Conservation (phyloP, 2,888 invertebrate species). For the Bombylius discolor region DNA sequence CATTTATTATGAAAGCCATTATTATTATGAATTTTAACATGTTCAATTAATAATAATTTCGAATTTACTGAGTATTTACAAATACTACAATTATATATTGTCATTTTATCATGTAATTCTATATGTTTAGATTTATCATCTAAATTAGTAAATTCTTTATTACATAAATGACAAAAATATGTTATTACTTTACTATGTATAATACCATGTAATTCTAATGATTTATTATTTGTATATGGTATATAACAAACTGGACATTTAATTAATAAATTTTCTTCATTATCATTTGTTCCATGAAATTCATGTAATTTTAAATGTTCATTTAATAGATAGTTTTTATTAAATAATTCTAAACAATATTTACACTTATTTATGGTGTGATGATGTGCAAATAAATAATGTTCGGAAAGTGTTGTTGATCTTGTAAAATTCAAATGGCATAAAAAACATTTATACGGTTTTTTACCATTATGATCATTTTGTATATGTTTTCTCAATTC, state of each 20-base stretch:
- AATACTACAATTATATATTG: slow-evolving; percentile 7
- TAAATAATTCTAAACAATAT: slow-evolving; percentile 39
- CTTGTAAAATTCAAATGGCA: slow-evolving; percentile 40
- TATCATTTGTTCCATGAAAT: background rate
- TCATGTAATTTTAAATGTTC: slow-evolving; percentile 33
- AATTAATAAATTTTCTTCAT: background rate
- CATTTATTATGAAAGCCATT: background rate
- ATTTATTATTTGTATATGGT: slow-evolving; percentile 3
- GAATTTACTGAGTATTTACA: slow-evolving; percentile 10
- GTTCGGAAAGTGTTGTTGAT: slow-evolving; percentile 41
- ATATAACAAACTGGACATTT: slow-evolving; percentile 8
- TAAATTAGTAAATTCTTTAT: slow-evolving; percentile 9
- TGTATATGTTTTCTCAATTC: slow-evolving; percentile 6
- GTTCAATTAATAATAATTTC: slow-evolving; percentile 7
- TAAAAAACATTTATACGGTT: slow-evolving; percentile 36
- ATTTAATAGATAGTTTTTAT: slow-evolving; percentile 37
- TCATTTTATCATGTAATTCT: slow-evolving; percentile 11
- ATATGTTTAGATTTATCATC: slow-evolving; percentile 9
- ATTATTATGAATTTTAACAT: slow-evolving; percentile 10
- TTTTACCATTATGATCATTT: slow-evolving; percentile 9
- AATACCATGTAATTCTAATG: slow-evolving; percentile 4
- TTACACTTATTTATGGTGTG: slow-evolving; percentile 29
- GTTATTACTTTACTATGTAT: slow-evolving; percentile 9
- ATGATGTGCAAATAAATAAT: slow-evolving; percentile 37
- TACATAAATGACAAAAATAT: slow-evolving; percentile 9